A percentile compares a stretch with the other conserved stretches of the same genome.
Evolutionary conservation across 1,140 invertebrate genomes (phyloP).

Genomic region (Habropoda laboriosa): DNA sequence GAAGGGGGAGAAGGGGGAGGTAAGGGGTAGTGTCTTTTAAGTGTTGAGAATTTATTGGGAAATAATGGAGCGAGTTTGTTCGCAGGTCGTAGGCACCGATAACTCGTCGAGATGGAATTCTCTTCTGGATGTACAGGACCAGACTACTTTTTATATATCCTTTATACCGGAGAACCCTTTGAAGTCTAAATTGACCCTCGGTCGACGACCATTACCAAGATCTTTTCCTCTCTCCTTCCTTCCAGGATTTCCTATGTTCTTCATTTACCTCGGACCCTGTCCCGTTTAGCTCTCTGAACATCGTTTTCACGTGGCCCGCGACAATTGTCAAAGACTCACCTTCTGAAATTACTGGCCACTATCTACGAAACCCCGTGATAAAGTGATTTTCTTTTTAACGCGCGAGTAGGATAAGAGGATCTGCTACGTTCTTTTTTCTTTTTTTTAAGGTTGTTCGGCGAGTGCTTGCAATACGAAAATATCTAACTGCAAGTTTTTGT

Average conservation of each 20-base stretch:
- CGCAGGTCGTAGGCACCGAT: conserved; percentile 47
- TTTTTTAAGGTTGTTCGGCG: background rate
- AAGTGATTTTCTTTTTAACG: conserved; percentile 9
- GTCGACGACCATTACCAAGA: conserved; percentile 67
- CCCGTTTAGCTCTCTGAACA: background rate
- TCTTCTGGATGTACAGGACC: conserved; percentile 46
- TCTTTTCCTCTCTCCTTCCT: conserved; percentile 57
- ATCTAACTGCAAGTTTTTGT: too few relatives aligned
- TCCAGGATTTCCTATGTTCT: conserved; percentile 40
- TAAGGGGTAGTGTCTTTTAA: conserved; percentile 35
- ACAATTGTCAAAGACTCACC: conserved; percentile 55
- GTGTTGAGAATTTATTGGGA: conserved; percentile 69
- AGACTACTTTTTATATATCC: conserved; percentile 59
- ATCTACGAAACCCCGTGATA: background rate
- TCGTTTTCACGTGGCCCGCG: conserved; percentile 25
- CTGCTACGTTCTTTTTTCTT: background rate
- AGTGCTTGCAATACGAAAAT: too few relatives aligned
- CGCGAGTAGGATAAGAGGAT: background rate
- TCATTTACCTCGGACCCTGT: conserved; percentile 30
- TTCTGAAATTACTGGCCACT: conserved; percentile 40
- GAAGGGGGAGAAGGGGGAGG: too few relatives aligned
- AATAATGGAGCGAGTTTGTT: conserved; percentile 69
- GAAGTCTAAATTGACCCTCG: conserved; percentile 74
- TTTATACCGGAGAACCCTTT: conserved; percentile 65
- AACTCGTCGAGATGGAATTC: conserved; percentile 56